Base-by-base conservation (phyloP, 2,113 vertebrate species). In the Microtus richardsoni region DNA sequence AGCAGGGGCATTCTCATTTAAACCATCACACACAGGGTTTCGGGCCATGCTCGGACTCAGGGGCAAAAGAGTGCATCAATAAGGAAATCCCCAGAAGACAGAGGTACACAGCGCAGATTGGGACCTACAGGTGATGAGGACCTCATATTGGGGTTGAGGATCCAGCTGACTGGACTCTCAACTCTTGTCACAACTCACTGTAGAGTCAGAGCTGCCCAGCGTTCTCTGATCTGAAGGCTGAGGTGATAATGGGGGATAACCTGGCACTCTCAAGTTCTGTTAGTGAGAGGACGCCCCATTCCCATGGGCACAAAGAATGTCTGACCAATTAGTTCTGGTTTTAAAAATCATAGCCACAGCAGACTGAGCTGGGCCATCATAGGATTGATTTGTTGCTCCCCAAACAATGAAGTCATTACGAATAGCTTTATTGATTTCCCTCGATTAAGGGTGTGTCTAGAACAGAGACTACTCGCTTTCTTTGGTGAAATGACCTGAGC, bases 351-450 rank as follows among this genome's bases (percentile, higher is more conserved):
- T 66, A 44, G 85, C 26, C 33, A 62, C 13, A 83, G 62, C 1
- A 44, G 58, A 33, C 70, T 52, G 47, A 47, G 68, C 62, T 79
- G 28, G 52, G 49, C 60, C 49, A 9, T 30, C 62, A 58, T 4
- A 60, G 52, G 36, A 24, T 28, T 70, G 60, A 19, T 24, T 78
- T 89, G 10, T 26, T 60, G 17, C 41, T n/a, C 26, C 9, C 33
- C 9, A 93, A 79, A 93, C 68, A 89, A 91, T 58, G 74, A 93
- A 74, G 88, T 54, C 66, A 21, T 49, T 95, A n/a, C 8, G n/a
- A 68, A 44, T 87, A n/a, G 68, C 49, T 88, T 89, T 60, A 47
- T 19, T 49, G 36, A 91, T 71, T 82, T 39, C 3, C 16, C 73
- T n/a, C 44, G 26, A 87, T 83, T 60, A 82, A 96, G 91, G 83